A percentile compares a stretch with the other conserved stretches of the same genome.
Conservation (phyloP, 2,888 invertebrate genomes). For the Leptothorax acervorum region DNA sequence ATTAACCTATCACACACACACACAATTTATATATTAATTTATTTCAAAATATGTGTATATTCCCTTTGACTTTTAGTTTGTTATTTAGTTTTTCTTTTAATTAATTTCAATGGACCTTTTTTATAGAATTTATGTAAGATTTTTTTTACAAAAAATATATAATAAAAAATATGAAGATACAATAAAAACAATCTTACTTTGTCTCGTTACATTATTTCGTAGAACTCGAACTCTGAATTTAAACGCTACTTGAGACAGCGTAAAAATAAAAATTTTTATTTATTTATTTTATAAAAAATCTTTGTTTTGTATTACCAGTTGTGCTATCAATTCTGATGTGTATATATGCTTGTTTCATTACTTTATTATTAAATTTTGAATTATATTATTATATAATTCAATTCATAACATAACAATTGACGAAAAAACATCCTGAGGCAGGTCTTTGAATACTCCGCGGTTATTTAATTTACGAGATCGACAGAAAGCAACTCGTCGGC, state of each 20-base stretch:
- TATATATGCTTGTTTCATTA: neutral
- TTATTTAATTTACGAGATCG: constrained; percentile 37
- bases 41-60: neutral
- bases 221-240: neutral
- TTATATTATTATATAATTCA: neutral
- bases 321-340: neutral
- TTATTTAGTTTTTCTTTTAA: neutral
- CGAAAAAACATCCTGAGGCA: neutral
- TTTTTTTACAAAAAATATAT: neutral
- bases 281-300: neutral
- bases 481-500: neutral
- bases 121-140: too few relatives aligned
- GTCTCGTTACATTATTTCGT: neutral
- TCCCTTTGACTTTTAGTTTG: neutral
- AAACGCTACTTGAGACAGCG: neutral
- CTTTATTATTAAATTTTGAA: constrained; percentile 4
- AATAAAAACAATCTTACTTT: neutral
- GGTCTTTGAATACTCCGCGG: neutral
- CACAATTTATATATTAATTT: constrained; percentile 1
- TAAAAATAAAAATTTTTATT: neutral
- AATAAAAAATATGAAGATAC: neutral
- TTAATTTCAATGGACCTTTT: neutral
- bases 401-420: constrained; percentile 4
- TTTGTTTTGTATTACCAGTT: neutral
- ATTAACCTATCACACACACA: neutral